Base-by-base conservation (phyloP, 37 sponge, comb jelly and placozoan genomes). In the Axinella damicornis region DNA sequence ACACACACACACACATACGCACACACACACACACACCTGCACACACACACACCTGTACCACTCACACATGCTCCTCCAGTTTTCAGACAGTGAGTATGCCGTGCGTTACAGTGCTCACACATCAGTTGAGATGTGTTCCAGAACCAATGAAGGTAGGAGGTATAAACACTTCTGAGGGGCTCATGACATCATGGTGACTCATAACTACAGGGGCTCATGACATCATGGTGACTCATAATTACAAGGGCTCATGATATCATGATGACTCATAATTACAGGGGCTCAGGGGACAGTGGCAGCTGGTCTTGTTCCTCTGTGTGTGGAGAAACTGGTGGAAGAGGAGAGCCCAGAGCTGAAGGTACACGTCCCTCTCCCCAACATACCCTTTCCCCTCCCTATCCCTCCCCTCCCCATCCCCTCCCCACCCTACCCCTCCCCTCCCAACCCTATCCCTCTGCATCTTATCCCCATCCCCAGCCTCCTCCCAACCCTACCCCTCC, bases 121-220 rank as follows among this genome's bases (percentile, higher is more conserved):
- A 33, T 87, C 92, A 64, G 67, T 91, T 4, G 87, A 91, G 37
- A 91, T 91, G 92, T 83, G 83, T 72, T 34, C 83, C 37, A 71
- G 90, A 37, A 79, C 65, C 22, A 70, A 4, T 25, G 74, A 78
- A 56, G 90, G 84, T 88, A 19, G 18, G 57, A 56, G 57, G 18
- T 15, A 56, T 15, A 18, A 15, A 56, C 17, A 56, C 57, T n/a
- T n/a, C n/a, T n/a, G n/a, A 56, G 57, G 18, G 18, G 57, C 57
- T 19, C 17, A 56, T 15, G 18, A 18, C 18, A 56, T n/a, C n/a
- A n/a, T n/a, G n/a, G n/a, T n/a, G n/a, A n/a, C n/a, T n/a, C n/a
- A n/a, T n/a, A n/a, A n/a, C n/a, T n/a, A n/a, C n/a, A n/a, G n/a
- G n/a, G n/a, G n/a, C n/a, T n/a, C n/a, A n/a, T n/a, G n/a, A n/a